Conservation (phyloP, 64 coral and sea anemone species). For the Stichodactyla helianthus region DNA sequence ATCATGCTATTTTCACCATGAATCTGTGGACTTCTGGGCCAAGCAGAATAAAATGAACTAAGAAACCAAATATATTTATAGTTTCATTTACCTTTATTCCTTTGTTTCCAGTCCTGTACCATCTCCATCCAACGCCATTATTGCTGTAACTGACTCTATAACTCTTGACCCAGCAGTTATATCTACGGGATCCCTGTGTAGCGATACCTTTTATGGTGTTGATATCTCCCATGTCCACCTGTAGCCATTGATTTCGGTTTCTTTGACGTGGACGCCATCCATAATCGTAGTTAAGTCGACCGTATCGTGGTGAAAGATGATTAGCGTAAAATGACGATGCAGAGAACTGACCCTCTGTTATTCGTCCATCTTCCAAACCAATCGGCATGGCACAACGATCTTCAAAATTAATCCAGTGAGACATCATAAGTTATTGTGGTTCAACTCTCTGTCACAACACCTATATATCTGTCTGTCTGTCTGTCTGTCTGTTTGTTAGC, state of each 20-base stretch:
- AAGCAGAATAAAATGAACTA: too few relatives aligned
- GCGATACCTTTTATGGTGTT: slow-evolving; percentile 54
- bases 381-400: slow-evolving; percentile 81
- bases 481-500: neutral
- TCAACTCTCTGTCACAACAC: too few relatives aligned
- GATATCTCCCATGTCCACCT: slow-evolving; percentile 56
- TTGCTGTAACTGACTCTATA: slow-evolving; percentile 44
- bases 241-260: slow-evolving; percentile 47
- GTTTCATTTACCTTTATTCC: neutral
- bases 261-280: slow-evolving; percentile 54
- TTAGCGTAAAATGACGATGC: slow-evolving; percentile 58
- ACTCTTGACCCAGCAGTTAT: slow-evolving; percentile 57
- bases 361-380: slow-evolving; percentile 64
- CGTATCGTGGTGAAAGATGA: slow-evolving; percentile 47
- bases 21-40: too few relatives aligned
- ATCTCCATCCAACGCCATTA: slow-evolving; percentile 41
- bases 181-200: slow-evolving; percentile 41
- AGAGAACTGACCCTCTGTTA: slow-evolving; percentile 53
- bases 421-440: too few relatives aligned
- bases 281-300: slow-evolving; percentile 50
- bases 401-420: neutral
- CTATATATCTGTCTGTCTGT: too few relatives aligned
- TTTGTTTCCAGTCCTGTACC: neutral
- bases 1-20: too few relatives aligned
- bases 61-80: too few relatives aligned